These are phyloP conservation scores for Orchesella cincta DNA, from an alignment of 1,140 invertebrate species.

Conservation along the genomic window DNA sequence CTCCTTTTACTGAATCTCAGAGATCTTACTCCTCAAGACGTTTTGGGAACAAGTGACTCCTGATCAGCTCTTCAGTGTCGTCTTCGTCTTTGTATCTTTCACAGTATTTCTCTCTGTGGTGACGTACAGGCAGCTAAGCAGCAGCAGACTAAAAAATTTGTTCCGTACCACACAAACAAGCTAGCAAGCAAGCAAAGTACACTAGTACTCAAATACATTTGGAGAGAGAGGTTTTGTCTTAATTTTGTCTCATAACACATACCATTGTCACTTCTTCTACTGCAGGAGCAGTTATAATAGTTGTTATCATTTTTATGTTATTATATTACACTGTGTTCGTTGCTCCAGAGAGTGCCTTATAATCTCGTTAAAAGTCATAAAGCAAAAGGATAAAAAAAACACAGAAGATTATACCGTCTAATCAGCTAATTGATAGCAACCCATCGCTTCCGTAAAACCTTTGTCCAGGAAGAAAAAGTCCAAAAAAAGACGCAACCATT, in stretches of 20 bases:
- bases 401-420: background rate
- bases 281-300: background rate
- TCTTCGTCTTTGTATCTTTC: slow-evolving; percentile 20
- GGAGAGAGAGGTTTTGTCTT: background rate
- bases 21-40: slow-evolving; percentile 12
- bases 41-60: slow-evolving; percentile 27
- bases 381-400: background rate
- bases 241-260: background rate
- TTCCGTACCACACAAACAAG: slow-evolving; percentile 2
- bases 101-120: slow-evolving; percentile 7
- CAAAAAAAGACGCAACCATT: background rate
- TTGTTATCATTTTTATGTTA: slow-evolving; percentile 24
- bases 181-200: too few relatives aligned
- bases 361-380: background rate
- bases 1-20: slow-evolving; percentile 14
- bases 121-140: slow-evolving; percentile 4
- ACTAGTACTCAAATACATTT: too few relatives aligned
- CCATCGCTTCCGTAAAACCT: background rate
- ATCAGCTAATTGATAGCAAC: background rate
- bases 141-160: background rate
- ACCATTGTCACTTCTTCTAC: background rate
- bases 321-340: slow-evolving; percentile 20
- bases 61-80: slow-evolving; percentile 19
- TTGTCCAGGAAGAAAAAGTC: background rate
- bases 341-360: slow-evolving; percentile 17